Evolutionary conservation across 1,140 invertebrate genomes (phyloP).

Genomic region (Drosophila virilis): DNA sequence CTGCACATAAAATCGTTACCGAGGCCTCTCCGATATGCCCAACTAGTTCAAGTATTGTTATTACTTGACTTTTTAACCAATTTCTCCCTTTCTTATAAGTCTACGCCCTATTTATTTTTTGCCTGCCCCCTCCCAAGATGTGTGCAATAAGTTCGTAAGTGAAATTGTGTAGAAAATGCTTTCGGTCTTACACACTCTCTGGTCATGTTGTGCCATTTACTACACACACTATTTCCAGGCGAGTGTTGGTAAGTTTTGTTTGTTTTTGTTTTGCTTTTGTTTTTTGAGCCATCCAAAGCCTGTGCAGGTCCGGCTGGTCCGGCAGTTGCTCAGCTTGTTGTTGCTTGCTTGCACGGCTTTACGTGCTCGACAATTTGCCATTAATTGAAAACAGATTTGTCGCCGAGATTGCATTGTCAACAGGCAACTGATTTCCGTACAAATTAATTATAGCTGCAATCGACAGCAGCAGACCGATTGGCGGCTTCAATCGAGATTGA

Average conservation of each 20-base stretch:
- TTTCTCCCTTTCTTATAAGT: conserved; percentile 18
- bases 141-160: conserved; percentile 23
- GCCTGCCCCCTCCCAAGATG: not conserved
- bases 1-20: conserved; percentile 27
- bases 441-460: conserved; percentile 80
- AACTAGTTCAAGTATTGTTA: conserved; percentile 14
- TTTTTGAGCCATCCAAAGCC: not conserved
- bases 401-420: conserved; percentile 77
- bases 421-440: conserved; percentile 78
- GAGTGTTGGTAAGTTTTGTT: conserved; percentile 27
- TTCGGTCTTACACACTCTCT: conserved; percentile 11
- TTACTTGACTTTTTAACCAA: conserved; percentile 7
- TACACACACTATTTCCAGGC: conserved; percentile 4
- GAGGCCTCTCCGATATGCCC: not conserved
- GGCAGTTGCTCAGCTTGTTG: conserved; percentile 4
- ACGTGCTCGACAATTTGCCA: conserved; percentile 76
- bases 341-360: conserved; percentile 48
- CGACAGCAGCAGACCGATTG: conserved; percentile 44
- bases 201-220: conserved; percentile 5
- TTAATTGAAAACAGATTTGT: conserved; percentile 82
- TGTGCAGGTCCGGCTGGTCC: not conserved
- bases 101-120: conserved; percentile 27
- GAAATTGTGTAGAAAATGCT: conserved; percentile 35
- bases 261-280: conserved; percentile 36
- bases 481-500: not conserved